phyloP scores from a whole-genome alignment of 2,113 vertebrate genomes.

The Perca flavescens region DNA sequence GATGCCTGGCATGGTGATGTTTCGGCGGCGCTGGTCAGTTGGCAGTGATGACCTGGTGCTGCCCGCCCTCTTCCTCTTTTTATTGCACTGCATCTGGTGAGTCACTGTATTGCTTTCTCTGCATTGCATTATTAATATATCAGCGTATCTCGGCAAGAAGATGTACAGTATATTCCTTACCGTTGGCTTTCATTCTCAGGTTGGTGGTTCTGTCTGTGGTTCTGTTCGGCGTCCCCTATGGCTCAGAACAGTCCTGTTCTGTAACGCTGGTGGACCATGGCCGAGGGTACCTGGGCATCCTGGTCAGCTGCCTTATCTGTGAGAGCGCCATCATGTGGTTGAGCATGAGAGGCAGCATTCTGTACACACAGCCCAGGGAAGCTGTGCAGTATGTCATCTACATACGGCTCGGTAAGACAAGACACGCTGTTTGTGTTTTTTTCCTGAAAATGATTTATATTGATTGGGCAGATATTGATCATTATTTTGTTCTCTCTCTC shows the following conservation, averaged over 20 bases:
- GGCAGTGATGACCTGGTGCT: constrained; percentile 99
- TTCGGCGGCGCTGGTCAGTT: constrained; percentile 99
- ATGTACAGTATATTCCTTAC: background rate
- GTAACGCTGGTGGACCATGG: constrained; percentile 98
- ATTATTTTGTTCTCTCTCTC: constrained; percentile 1
- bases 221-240: constrained; percentile 95
- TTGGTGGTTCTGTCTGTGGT: constrained; percentile 98
- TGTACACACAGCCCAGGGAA: constrained; percentile 97
- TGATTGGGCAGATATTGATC: constrained; percentile 27
- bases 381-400: constrained; percentile 99
- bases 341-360: constrained; percentile 98
- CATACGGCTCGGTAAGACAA: constrained; percentile 95
- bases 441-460: constrained; percentile 14
- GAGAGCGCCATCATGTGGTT: constrained; percentile 99
- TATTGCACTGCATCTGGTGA: constrained; percentile 97
- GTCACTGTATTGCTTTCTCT: constrained; percentile 29
- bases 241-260: constrained; percentile 93
- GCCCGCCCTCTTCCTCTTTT: constrained; percentile 97
- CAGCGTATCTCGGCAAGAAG: background rate
- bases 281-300: constrained; percentile 96
- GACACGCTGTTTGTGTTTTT: constrained; percentile 43
- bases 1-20: constrained; percentile 99
- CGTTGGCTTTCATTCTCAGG: constrained; percentile 79
- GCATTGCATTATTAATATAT: background rate
- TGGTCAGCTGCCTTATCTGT: constrained; percentile 98